Evolutionary conservation across 2,888 invertebrate genomes (phyloP), one percentile per base, ranked within the genome.

Genomic region (Zele albiditarsus): DNA sequence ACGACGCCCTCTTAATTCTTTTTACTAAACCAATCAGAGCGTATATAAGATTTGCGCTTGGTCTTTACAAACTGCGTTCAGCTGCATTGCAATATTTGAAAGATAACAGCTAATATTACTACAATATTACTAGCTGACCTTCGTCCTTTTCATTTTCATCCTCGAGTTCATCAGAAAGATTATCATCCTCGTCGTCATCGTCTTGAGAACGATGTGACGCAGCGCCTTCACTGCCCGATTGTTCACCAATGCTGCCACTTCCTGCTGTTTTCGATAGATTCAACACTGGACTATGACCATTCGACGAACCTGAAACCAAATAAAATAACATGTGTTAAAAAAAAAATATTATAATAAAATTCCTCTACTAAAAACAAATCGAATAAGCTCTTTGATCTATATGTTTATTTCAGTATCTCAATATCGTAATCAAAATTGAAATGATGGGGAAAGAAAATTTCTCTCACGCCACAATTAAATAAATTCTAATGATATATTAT

Each of bases 261-360:
- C 90, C 94, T 71, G 95, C 96, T 74, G 95, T 96, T 90, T 97
- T 97, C 73, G 97, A 97, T 76, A 97, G 92, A 91, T 97, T 97
- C 85, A 97, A 90, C 81, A 97, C 96, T 78, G 97, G 97, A 93
- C 97, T 97, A 91, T 96, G 96, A 73, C 95, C 95, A 85, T 95
- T 95, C 80, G 96, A 95, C 77, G 96, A 96, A 82, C 94, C 95
- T 95, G 91, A 82, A 81, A 81, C 83, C 67, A 76, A 70, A 69
- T 33, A 10, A 58, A 25, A 42, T 42, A 65, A 65, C 20, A 70
- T 33, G 65, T 27, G 20, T 53, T 53, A 20, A 23, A 33, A 42
- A 10, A 65, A 16, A 25, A 53, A 46, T 73, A 33, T 68, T n/a
- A 49, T 27, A n/a, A 53, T 27, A 16, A 1, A 27, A 5, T 31